Evolutionary conservation across 1,140 invertebrate species (phyloP).

Genomic region (Pseudomyrmex gracilis): DNA sequence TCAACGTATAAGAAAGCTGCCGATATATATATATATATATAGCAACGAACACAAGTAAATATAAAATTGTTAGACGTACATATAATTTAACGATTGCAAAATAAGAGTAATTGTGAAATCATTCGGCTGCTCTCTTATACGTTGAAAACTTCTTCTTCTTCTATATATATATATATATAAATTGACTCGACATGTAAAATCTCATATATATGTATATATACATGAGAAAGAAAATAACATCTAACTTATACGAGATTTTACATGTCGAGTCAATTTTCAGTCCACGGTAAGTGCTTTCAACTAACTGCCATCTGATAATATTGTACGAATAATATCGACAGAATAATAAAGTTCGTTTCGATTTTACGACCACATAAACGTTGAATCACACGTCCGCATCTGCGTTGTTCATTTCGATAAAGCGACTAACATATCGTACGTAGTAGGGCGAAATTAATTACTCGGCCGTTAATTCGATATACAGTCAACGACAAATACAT

Average conservation of each 20-base stretch:
- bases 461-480: slow-evolving; percentile 38
- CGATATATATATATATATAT: no score
- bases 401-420: slow-evolving; percentile 17
- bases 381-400: neutral
- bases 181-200: no score
- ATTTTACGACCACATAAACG: slow-evolving; percentile 38
- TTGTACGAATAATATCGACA: neutral
- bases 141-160: no score
- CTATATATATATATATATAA: no score
- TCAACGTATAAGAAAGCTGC: no score
- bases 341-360: neutral
- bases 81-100: no score
- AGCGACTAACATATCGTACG: neutral
- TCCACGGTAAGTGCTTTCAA: neutral
- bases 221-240: no score
- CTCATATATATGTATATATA: no score
- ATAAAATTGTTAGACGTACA: no score
- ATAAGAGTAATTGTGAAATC: no score
- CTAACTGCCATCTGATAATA: slow-evolving; percentile 11
- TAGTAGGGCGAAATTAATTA: slow-evolving; percentile 39
- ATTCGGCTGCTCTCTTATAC: no score
- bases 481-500: slow-evolving; percentile 45
- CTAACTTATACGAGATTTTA: neutral
- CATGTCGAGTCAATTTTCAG: slow-evolving; percentile 28
- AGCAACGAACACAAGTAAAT: no score